A percentile compares a stretch with the other conserved stretches of the same genome.
phyloP scores from a whole-genome alignment of 2,888 invertebrate genomes.

The Mayetiola destructor region DNA sequence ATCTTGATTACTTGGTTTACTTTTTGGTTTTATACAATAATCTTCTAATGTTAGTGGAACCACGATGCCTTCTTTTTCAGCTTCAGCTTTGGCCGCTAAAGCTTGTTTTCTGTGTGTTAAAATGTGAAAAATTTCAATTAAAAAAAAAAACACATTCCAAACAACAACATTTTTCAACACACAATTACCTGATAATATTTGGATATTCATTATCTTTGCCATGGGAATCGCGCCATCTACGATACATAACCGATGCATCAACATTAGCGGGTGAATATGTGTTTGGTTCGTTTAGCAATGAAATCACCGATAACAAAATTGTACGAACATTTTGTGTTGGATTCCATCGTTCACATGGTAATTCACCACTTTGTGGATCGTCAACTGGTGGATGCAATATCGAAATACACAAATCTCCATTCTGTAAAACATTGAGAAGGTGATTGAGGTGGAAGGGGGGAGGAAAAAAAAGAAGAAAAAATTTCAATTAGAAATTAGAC shows the following conservation, averaged over 20 bases:
- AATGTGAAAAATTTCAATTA: neutral
- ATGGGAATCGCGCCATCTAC: slow-evolving; percentile 96
- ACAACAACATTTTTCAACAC: neutral
- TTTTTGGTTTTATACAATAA: slow-evolving; percentile 89
- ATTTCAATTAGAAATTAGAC: neutral
- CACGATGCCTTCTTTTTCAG: slow-evolving; percentile 90
- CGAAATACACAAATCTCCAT: slow-evolving; percentile 98
- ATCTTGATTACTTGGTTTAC: slow-evolving; percentile 71
- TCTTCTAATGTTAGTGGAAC: slow-evolving; percentile 97
- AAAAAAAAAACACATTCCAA: neutral
- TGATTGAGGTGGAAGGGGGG: neutral
- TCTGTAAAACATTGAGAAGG: slow-evolving; percentile 44
- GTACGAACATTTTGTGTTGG: slow-evolving; percentile 99
- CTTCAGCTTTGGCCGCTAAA: slow-evolving; percentile 83
- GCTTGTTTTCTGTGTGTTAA: slow-evolving; percentile 74
- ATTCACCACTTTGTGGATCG: slow-evolving; percentile 96
- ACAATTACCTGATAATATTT: slow-evolving; percentile 80
- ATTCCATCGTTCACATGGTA: slow-evolving; percentile 99
- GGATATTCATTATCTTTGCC: slow-evolving; percentile 98
- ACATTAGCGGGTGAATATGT: slow-evolving; percentile 99
- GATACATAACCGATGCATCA: slow-evolving; percentile 98
- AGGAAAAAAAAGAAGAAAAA: no score
- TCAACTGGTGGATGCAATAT: slow-evolving; percentile 98
- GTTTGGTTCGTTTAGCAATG: slow-evolving; percentile 96
- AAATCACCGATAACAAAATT: slow-evolving; percentile 94